phyloP scores from a whole-genome alignment of 2,797 vertebrate genomes.

The Bufotes viridis region DNA sequence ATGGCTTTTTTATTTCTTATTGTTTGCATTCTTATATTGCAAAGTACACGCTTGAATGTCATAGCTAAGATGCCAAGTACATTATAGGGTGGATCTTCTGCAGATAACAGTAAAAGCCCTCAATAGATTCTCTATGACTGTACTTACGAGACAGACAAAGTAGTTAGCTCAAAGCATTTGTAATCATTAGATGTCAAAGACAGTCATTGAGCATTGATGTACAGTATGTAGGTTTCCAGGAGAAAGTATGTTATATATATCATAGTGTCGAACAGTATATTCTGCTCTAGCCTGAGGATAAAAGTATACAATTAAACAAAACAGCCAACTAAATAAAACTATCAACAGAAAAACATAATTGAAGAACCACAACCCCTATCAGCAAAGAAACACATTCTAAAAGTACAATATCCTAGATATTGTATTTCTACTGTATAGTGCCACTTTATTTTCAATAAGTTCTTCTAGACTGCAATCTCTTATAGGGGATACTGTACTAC shows the following conservation, averaged over 20 bases:
- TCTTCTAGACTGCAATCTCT: background rate
- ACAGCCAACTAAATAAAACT: background rate
- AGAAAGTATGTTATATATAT: background rate
- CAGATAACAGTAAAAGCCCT: background rate
- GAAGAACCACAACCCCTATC: background rate
- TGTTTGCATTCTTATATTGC: background rate
- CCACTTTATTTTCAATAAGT: background rate
- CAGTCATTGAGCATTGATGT: background rate
- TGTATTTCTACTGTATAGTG: background rate
- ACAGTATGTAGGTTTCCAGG: background rate
- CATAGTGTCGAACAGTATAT: background rate
- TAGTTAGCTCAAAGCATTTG: slow-evolving; percentile 4
- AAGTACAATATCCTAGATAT: no score
- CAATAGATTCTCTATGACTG: background rate
- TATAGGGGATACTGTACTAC: background rate
- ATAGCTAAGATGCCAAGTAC: background rate
- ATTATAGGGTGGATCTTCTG: background rate
- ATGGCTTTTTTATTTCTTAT: background rate
- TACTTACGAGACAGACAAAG: slow-evolving; percentile 1
- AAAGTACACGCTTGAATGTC: background rate
- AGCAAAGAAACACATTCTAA: background rate
- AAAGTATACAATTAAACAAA: background rate
- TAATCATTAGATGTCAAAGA: slow-evolving; percentile 4
- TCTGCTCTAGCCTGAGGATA: background rate
- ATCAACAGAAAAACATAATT: background rate